These are phyloP conservation scores for Bembecia ichneumoniformis DNA, from an alignment of 2,888 invertebrate species.

Conservation along the genomic window DNA sequence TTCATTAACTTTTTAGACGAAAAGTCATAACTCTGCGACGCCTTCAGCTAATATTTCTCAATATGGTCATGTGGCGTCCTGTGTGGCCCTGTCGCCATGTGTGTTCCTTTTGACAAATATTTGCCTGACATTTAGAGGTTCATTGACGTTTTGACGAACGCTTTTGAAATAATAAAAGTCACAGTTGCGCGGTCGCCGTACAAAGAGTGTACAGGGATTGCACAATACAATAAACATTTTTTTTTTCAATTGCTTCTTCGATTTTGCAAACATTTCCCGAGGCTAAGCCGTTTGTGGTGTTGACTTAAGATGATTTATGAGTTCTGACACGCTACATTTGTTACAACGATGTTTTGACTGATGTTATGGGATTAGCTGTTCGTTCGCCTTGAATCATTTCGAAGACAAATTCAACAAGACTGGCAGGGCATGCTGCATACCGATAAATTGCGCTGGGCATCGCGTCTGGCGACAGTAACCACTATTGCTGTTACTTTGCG, in stretches of 20 bases:
- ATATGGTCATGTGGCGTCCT: conserved; percentile 41
- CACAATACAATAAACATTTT: conserved; percentile 17
- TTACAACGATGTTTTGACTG: conserved; percentile 41
- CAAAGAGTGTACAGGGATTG: conserved; percentile 1
- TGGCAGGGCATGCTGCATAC: too few relatives aligned
- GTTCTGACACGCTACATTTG: conserved; percentile 29
- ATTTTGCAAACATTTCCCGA: conserved; percentile 44
- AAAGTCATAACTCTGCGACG: conserved; percentile 37
- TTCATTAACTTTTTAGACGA: conserved; percentile 44
- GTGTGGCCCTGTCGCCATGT: conserved; percentile 59
- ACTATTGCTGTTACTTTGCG: too few relatives aligned
- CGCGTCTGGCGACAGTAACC: too few relatives aligned
- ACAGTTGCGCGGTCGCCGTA: conserved; percentile 20
- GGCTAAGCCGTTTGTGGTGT: conserved; percentile 41
- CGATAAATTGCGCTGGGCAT: too few relatives aligned
- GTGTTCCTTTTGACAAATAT: conserved; percentile 53
- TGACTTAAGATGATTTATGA: conserved; percentile 59
- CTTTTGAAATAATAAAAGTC: conserved; percentile 41
- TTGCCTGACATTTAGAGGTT: conserved; percentile 57
- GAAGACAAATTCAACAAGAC: too few relatives aligned
- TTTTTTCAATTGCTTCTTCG: conserved; percentile 24
- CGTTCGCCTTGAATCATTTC: background rate
- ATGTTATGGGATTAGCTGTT: conserved; percentile 15
- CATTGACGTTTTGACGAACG: conserved; percentile 55
- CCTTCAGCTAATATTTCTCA: conserved; percentile 47